Conservation (phyloP, 2,113 vertebrate species). For the Crotalus horridus region DNA sequence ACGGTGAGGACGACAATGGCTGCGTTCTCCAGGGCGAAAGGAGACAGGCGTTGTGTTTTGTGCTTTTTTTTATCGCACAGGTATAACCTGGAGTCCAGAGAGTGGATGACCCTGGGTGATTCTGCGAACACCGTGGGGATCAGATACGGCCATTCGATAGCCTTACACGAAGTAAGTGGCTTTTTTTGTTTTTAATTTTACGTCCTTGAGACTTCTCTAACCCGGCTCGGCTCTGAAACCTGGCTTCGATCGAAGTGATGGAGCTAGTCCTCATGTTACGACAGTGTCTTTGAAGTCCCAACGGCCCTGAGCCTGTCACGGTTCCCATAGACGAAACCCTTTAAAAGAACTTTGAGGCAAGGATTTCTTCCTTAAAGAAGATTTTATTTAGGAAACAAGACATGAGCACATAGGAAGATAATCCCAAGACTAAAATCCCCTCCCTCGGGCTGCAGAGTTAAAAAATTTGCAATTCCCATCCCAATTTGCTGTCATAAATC, state of each 20-base stretch:
- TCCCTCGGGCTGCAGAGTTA: no score
- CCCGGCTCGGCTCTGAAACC: neutral
- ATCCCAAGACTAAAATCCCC: no score
- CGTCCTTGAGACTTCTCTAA: neutral
- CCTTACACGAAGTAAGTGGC: conserved; percentile 77
- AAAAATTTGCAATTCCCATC: no score
- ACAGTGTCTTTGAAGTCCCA: no score
- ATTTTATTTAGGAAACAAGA: no score
- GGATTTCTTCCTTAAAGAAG: no score
- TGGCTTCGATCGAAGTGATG: neutral
- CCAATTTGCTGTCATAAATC: no score
- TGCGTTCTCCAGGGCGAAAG: neutral
- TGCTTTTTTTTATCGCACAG: conserved; percentile 61
- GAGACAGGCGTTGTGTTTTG: neutral
- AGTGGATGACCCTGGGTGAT: conserved; percentile 82
- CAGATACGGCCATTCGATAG: conserved; percentile 91
- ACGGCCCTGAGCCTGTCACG: no score
- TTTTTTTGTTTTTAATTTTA: neutral
- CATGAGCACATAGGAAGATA: no score
- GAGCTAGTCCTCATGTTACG: no score
- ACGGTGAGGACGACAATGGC: neutral
- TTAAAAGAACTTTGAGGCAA: no score
- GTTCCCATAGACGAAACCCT: no score
- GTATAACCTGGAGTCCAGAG: conserved; percentile 80
- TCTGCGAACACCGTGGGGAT: conserved; percentile 81